Evolutionary conservation across 1,140 invertebrate species (phyloP).

Genomic region (Leptopilina boulardi): DNA sequence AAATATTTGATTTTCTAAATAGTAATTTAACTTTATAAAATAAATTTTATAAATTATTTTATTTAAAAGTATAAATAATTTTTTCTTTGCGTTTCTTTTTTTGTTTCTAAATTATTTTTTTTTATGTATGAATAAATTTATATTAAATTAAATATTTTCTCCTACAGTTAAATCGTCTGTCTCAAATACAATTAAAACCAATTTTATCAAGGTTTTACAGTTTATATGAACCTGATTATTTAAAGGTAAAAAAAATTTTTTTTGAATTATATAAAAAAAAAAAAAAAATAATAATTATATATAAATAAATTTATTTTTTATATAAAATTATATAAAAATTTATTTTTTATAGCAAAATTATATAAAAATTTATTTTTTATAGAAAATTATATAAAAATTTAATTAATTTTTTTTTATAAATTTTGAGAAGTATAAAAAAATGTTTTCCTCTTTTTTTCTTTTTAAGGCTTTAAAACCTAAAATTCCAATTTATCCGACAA

Average conservation of each 20-base stretch:
- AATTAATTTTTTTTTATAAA: constrained; percentile 23
- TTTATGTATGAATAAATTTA: not conserved
- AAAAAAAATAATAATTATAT: constrained; percentile 26
- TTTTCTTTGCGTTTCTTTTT: no score
- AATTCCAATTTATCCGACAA: constrained; percentile 82
- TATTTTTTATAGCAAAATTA: no score
- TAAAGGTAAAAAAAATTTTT: constrained; percentile 71
- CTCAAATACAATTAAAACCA: not conserved
- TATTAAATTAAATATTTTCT: not conserved
- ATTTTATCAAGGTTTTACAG: constrained; percentile 50
- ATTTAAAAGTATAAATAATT: no score
- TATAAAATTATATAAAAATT: no score
- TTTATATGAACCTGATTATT: constrained; percentile 78
- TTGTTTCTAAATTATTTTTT: no score
- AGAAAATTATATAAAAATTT: constrained; percentile 20
- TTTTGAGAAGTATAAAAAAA: constrained; percentile 20
- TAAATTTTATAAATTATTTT: no score
- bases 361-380: no score
- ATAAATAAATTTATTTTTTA: constrained; percentile 22
- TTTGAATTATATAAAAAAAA: no score
- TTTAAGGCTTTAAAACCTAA: constrained; percentile 80
- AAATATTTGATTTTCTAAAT: no score
- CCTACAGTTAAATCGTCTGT: not conserved
- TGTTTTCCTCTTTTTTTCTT: constrained; percentile 45
- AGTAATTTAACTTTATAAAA: no score